phyloP scores from a whole-genome alignment of 2,113 vertebrate genomes.

The Campylorhamphus procurvoides region DNA sequence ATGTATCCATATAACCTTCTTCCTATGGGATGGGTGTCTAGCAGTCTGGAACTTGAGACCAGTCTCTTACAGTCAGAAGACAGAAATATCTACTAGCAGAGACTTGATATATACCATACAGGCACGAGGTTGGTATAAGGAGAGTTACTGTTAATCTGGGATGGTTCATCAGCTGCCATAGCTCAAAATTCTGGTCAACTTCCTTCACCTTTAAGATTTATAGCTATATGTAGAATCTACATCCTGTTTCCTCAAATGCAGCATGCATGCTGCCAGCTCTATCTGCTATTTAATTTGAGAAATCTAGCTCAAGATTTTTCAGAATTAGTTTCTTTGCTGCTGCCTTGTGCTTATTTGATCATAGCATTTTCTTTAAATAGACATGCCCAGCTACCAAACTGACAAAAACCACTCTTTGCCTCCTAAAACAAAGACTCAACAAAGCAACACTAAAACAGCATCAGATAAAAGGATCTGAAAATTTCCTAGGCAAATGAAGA shows the following conservation, averaged over 20 bases:
- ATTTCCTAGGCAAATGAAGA: neutral
- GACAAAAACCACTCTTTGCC: neutral
- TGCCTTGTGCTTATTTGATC: neutral
- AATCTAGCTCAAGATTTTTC: neutral
- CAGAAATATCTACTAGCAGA: neutral
- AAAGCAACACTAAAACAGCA: neutral
- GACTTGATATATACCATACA: neutral
- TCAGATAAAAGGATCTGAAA: slow-evolving; percentile 11
- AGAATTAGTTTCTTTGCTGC: neutral
- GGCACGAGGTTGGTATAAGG: neutral
- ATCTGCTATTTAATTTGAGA: neutral
- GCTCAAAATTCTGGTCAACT: neutral
- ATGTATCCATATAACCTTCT: neutral
- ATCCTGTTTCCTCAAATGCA: neutral
- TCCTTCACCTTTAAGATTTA: neutral
- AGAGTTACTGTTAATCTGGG: neutral
- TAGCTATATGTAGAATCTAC: neutral
- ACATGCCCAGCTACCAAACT: neutral
- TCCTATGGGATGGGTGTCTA: neutral
- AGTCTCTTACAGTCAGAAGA: neutral
- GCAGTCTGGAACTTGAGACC: neutral
- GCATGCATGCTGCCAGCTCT: neutral
- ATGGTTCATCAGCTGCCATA: neutral
- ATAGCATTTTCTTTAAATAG: neutral
- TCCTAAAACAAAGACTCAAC: neutral